phyloP scores from a whole-genome alignment of 2,888 invertebrate species.

The Rhaphigaster nebulosa region DNA sequence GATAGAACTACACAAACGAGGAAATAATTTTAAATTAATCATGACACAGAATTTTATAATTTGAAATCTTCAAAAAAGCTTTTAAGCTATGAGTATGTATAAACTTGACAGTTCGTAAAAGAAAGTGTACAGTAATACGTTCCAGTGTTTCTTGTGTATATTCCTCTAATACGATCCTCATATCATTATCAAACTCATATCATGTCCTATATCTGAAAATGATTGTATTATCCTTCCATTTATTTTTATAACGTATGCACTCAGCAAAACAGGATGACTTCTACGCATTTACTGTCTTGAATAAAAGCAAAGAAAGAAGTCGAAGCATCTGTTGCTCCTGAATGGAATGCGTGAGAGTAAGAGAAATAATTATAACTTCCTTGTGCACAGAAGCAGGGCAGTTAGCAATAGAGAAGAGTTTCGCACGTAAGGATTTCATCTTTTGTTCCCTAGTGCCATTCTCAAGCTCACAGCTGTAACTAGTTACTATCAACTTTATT shows the following conservation, averaged over 20 bases:
- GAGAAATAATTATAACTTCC: conserved; percentile 26
- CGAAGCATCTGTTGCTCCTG: not conserved
- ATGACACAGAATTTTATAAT: too few species aligned
- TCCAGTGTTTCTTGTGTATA: too few species aligned
- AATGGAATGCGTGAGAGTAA: conserved; percentile 13
- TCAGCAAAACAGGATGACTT: not conserved
- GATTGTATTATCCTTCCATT: not conserved
- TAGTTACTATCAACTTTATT: not conserved
- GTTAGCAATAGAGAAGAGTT: conserved; percentile 5
- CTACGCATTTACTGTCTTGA: not conserved
- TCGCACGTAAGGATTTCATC: conserved; percentile 25
- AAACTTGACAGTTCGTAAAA: too few species aligned
- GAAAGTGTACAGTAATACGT: too few species aligned
- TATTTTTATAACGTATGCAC: not conserved
- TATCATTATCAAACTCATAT: too few species aligned
- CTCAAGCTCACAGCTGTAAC: not conserved
- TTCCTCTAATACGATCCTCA: too few species aligned
- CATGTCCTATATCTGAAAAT: too few species aligned
- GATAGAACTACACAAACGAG: too few species aligned
- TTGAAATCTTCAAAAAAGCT: too few species aligned
- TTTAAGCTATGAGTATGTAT: too few species aligned
- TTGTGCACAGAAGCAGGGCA: not conserved
- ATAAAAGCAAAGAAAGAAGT: not conserved
- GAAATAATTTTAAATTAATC: too few species aligned
- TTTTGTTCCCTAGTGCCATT: conserved; percentile 24